Conservation (phyloP, 2,888 invertebrate species). For the Proisotoma minuta region DNA sequence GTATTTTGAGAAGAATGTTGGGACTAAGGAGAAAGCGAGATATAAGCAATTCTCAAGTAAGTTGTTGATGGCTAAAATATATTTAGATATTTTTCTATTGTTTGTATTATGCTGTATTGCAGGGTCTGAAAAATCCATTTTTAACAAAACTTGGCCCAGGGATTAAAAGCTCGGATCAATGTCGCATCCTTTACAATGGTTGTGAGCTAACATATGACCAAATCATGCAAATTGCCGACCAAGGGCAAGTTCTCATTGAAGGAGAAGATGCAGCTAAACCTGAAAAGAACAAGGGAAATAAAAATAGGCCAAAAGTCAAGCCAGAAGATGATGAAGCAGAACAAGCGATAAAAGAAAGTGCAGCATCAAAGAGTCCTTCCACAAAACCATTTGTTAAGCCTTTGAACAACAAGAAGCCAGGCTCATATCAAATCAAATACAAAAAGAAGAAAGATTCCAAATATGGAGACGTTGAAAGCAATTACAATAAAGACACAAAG, state of each 20-base stretch:
- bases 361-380: neutral
- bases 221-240: conserved; percentile 30
- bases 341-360: conserved; percentile 22
- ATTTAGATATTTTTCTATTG: no score
- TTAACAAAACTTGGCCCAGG: conserved; percentile 5
- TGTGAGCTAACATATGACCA: conserved; percentile 33
- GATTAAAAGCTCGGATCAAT: conserved; percentile 21
- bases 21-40: neutral
- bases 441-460: neutral
- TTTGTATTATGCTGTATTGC: no score
- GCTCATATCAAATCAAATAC: neutral
- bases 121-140: neutral
- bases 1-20: conserved; percentile 10
- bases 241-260: conserved; percentile 30
- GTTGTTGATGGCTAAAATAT: no score
- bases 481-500: neutral
- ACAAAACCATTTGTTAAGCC: conserved; percentile 18
- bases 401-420: conserved; percentile 2
- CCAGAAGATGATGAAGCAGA: conserved; percentile 34
- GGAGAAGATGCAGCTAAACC: conserved; percentile 8
- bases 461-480: conserved; percentile 3
- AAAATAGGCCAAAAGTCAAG: neutral
- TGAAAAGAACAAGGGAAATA: neutral
- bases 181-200: conserved; percentile 31
- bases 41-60: no score